phyloP scores from a whole-genome alignment of 2,113 vertebrate species.

The Sminthopsis crassicaudata region DNA sequence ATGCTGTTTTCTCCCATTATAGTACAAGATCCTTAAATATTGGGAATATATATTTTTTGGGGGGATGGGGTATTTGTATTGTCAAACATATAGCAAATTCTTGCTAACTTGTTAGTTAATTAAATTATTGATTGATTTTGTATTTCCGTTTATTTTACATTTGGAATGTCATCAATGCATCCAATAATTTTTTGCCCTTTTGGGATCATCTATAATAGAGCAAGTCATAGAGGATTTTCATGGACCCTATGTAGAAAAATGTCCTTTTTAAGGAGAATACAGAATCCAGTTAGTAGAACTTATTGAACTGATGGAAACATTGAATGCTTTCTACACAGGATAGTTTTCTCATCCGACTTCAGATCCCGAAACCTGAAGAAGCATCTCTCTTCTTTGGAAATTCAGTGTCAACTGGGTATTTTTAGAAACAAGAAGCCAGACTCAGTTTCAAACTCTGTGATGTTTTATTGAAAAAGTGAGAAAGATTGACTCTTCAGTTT shows the following conservation, averaged over 20 bases:
- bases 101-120: neutral
- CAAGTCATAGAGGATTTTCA: neutral
- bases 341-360: neutral
- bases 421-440: too few species aligned
- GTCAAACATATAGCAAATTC: neutral
- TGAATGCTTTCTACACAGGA: neutral
- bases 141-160: neutral
- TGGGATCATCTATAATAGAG: neutral
- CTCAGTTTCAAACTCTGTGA: too few species aligned
- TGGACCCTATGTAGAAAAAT: neutral
- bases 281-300: neutral
- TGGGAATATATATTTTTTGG: neutral
- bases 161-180: neutral
- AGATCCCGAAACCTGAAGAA: neutral
- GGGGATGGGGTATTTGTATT: neutral
- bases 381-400: neutral
- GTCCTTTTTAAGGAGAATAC: too few species aligned
- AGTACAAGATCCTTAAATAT: neutral
- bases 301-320: neutral
- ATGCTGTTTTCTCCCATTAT: neutral
- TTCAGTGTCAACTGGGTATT: neutral
- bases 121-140: neutral
- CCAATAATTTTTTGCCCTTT: neutral
- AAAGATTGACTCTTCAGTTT: too few species aligned
- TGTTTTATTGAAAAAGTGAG: too few species aligned